Evolutionary conservation across 1,140 invertebrate species (phyloP).

Genomic region (Nymphalis io): DNA sequence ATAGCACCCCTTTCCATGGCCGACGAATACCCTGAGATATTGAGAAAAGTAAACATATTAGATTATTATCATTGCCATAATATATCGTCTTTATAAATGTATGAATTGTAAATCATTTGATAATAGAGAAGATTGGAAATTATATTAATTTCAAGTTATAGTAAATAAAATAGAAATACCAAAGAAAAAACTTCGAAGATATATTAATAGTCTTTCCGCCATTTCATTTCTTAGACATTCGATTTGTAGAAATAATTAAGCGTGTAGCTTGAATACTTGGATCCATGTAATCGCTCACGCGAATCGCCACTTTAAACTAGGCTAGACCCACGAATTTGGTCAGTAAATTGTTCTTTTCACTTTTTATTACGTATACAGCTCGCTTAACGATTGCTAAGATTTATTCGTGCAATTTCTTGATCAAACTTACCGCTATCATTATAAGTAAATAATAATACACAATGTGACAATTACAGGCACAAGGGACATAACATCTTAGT

Average conservation of each 20-base stretch:
- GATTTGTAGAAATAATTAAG: conserved; percentile 41
- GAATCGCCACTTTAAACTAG: conserved; percentile 56
- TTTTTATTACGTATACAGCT: conserved; percentile 13
- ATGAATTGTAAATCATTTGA: no score
- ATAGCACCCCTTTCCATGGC: conserved; percentile 94
- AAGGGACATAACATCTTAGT: no score
- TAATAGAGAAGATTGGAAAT: no score
- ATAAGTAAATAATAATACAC: no score
- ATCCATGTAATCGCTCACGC: conserved; percentile 54
- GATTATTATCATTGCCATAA: neutral
- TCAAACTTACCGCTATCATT: no score
- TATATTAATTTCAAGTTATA: no score
- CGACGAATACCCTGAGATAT: conserved; percentile 87
- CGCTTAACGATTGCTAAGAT: neutral
- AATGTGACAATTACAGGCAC: no score
- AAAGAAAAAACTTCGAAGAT: neutral
- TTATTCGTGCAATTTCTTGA: no score
- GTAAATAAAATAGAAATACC: neutral
- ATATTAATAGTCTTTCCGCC: conserved; percentile 27
- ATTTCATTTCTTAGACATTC: conserved; percentile 36
- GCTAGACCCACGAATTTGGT: conserved; percentile 32
- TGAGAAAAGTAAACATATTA: neutral
- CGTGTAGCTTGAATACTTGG: conserved; percentile 40
- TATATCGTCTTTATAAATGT: neutral
- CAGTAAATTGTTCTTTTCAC: conserved; percentile 20